These are phyloP conservation scores for Lithobates pipiens DNA, from an alignment of 2,797 vertebrate genomes.

Conservation along the genomic window DNA sequence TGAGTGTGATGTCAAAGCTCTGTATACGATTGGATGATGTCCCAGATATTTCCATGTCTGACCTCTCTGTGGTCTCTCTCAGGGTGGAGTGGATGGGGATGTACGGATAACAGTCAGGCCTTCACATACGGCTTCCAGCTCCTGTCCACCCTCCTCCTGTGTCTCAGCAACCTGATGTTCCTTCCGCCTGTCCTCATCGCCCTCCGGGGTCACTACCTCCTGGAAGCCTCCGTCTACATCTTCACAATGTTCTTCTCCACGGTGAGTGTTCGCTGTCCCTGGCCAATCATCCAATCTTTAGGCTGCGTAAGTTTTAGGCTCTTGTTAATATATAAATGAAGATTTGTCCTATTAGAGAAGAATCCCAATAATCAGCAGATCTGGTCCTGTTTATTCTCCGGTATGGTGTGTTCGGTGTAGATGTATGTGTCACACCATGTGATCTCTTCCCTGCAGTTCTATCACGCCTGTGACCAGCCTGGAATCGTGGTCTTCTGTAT, in stretches of 20 bases:
- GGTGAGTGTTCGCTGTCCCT: conserved; percentile 73
- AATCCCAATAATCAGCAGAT: too few species aligned
- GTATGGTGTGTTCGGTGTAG: too few species aligned
- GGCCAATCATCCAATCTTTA: too few species aligned
- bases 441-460: conserved; percentile 82
- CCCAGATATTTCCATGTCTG: too few species aligned
- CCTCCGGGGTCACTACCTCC: conserved; percentile 89
- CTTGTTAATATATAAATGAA: too few species aligned
- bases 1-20: not conserved
- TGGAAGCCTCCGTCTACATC: conserved; percentile 95
- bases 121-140: conserved; percentile 97
- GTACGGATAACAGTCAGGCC: conserved; percentile 91
- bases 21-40: too few species aligned
- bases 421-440: not conserved
- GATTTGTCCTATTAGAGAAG: too few species aligned
- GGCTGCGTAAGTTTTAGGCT: too few species aligned
- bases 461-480: conserved; percentile 97
- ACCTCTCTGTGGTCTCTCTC: conserved; percentile 14
- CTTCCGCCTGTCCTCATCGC: conserved; percentile 94
- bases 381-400: too few species aligned
- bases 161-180: conserved; percentile 98
- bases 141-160: conserved; percentile 92
- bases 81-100: conserved; percentile 98
- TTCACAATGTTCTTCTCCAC: conserved; percentile 99
- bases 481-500: conserved; percentile 98